Evolutionary conservation across 2,113 vertebrate genomes (phyloP).

Genomic region (Eolophus roseicapilla): DNA sequence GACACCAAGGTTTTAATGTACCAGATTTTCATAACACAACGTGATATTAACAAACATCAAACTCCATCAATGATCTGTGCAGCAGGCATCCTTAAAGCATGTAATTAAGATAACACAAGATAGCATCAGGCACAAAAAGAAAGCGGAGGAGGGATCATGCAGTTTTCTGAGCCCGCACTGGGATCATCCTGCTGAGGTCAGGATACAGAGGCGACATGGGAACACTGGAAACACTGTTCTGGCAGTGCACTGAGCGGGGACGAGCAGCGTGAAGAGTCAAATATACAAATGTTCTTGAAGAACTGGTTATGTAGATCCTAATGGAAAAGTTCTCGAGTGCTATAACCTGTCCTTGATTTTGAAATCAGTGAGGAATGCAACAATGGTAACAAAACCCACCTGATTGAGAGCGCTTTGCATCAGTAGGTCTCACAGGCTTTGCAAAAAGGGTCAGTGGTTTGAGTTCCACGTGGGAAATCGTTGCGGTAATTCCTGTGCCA

Average conservation of each 20-base stretch:
- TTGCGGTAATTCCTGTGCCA: not conserved
- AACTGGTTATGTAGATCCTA: not conserved
- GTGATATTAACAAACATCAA: conserved; percentile 73
- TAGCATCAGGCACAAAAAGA: conserved; percentile 47
- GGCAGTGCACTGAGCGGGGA: not conserved
- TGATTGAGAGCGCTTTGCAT: not conserved
- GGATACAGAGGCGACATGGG: not conserved
- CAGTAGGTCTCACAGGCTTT: not conserved
- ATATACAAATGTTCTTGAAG: not conserved
- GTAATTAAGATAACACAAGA: conserved; percentile 70
- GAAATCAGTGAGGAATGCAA: not conserved
- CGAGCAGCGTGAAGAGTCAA: not conserved
- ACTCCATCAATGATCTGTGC: conserved; percentile 63
- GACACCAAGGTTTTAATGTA: conserved; percentile 57
- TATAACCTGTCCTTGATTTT: not conserved
- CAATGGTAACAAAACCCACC: not conserved
- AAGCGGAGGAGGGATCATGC: not conserved
- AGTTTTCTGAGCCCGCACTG: not conserved
- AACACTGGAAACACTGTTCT: not conserved
- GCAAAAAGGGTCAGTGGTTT: not conserved
- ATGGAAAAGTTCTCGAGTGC: not conserved
- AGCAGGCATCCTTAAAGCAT: conserved; percentile 62
- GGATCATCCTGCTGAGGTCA: conserved; percentile 30
- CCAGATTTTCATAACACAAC: conserved; percentile 57
- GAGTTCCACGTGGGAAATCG: not conserved